A percentile compares a stretch with the other conserved stretches of the same genome.
Conservation (phyloP, 2,113 vertebrate species). For the Colistium nudipinnis region DNA sequence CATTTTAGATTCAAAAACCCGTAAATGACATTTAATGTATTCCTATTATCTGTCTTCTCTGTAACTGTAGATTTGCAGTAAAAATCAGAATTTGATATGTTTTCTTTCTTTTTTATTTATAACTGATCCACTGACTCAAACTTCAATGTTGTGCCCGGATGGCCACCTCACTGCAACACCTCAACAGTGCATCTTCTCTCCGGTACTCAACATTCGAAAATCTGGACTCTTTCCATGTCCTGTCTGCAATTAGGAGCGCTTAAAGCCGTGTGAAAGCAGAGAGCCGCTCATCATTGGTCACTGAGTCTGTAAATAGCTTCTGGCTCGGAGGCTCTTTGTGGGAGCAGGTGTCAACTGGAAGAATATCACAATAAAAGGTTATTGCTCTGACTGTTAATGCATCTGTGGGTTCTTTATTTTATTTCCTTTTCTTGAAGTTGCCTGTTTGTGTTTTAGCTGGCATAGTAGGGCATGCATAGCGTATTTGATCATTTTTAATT, state of each 20-base stretch:
- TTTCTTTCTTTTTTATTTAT: no score
- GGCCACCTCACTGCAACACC: background rate
- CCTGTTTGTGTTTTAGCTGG: background rate
- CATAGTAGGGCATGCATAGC: background rate
- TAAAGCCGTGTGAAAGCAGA: background rate
- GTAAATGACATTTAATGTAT: no score
- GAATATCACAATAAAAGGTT: constrained; percentile 71
- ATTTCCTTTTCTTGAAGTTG: no score
- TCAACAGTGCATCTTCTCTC: background rate
- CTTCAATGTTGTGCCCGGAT: background rate
- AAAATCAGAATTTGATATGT: background rate
- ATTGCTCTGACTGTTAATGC: constrained; percentile 68
- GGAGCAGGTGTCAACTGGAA: constrained; percentile 52
- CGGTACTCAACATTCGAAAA: background rate
- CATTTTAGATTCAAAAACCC: no score
- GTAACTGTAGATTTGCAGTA: background rate
- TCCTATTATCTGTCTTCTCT: background rate
- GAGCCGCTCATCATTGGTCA: background rate
- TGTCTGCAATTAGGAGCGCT: background rate
- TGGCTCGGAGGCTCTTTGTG: constrained; percentile 62
- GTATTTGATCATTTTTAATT: no score
- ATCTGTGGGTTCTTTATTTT: background rate
- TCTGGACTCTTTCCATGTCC: background rate
- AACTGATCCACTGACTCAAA: background rate
- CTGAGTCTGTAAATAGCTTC: constrained; percentile 71